phyloP scores from a whole-genome alignment of 1,140 invertebrate genomes.

The Ceratitis capitata region DNA sequence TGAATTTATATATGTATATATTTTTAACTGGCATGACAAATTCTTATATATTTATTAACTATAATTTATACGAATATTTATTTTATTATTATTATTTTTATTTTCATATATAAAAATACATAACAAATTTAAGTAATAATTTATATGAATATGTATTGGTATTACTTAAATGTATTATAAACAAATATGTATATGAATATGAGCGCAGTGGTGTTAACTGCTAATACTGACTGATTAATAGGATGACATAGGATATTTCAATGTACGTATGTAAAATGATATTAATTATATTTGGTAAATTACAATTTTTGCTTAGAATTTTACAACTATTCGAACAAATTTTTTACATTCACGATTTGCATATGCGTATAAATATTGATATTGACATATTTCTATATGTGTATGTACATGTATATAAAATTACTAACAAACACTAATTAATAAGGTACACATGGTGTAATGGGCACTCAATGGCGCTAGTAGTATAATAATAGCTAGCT shows the following conservation, averaged over 20 bases:
- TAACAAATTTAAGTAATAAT: not conserved
- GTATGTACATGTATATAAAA: not conserved
- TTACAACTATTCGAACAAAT: not conserved
- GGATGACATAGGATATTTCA: not conserved
- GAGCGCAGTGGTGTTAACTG: not conserved
- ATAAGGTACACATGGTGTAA: constrained; percentile 30
- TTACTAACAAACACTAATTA: constrained; percentile 5
- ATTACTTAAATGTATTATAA: not conserved
- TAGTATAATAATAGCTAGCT: not conserved
- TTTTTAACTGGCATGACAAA: not conserved
- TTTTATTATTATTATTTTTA: no score
- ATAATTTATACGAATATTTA: not conserved
- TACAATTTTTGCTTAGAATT: not conserved
- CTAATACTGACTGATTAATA: constrained; percentile 16
- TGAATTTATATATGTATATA: not conserved
- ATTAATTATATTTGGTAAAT: not conserved
- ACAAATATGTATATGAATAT: not conserved
- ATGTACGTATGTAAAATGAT: not conserved
- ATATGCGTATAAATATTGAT: not conserved
- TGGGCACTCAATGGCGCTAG: not conserved
- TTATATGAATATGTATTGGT: not conserved
- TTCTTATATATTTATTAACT: not conserved
- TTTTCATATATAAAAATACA: not conserved
- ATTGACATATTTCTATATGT: not conserved
- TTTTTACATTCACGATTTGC: no score